Evolutionary conservation across 2,113 vertebrate genomes (phyloP), one percentile per base, ranked within the genome.

Genomic region (Festucalex cinctus): DNA sequence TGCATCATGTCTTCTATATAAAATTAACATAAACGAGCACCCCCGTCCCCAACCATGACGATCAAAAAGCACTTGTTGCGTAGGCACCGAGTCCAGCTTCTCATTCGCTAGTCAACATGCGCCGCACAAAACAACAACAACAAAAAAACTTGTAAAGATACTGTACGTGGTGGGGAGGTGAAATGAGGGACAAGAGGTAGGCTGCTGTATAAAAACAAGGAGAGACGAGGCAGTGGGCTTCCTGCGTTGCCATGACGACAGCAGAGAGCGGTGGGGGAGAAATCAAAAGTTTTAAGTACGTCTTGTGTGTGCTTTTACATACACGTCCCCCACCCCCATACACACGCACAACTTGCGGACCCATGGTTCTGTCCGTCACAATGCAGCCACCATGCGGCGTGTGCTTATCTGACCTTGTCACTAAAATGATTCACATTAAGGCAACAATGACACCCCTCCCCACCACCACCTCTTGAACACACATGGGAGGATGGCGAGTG

Each of bases 181-280:
- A 83, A 72, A 66, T 76, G 36, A 37, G 68, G 66, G 68, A 68
- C 71, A 61, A 84, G 88, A 87, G 83, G 85, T 86, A 87, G 87
- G 80, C 81, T 80, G 77, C 80, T 86, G 80, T 80, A 65, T 63
- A 68, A 68, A 74, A 64, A 76, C 69, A 76, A 65, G 17, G 61
- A 74, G 82, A 76, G 82, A 64, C 71, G 87, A 74, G 72, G 79
- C 84, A 78, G 87, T 86, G 87, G 87, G 83, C 88, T 86, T 85
- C 77, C 81, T 69, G 82, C n/a, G 66, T 51, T 26, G 54, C 56
- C 41, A 56, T 77, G 48, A 65, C 51, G 20, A 65, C 62, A 67
- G 69, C 64, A 51, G 35, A 53, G 39, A 41, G 14, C 0, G 5
- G 1, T 0, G 16, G 41, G 26, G 14, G 24, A 17, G 22, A 22